phyloP scores from a whole-genome alignment of 1,140 invertebrate species.

The Mizuhopecten yessoensis region DNA sequence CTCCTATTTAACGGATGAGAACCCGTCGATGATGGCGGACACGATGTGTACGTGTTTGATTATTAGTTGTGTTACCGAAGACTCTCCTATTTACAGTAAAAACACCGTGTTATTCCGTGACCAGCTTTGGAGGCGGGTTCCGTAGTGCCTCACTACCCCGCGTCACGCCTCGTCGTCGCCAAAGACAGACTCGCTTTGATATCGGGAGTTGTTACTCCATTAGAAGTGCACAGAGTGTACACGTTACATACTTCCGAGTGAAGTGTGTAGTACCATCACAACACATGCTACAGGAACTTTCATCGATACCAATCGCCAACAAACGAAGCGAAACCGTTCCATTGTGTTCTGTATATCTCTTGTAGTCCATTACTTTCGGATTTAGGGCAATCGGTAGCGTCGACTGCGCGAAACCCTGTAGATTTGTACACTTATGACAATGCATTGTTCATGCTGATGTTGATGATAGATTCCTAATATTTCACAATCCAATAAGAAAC shows the following conservation, averaged over 20 bases:
- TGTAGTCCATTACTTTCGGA: background rate
- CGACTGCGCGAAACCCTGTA: no score
- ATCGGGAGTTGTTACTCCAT: conserved; percentile 26
- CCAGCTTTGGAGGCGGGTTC: background rate
- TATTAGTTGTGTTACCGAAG: conserved; percentile 38
- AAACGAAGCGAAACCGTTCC: background rate
- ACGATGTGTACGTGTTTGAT: conserved; percentile 27
- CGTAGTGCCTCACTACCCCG: conserved; percentile 3
- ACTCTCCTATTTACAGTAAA: conserved; percentile 25
- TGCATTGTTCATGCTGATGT: no score
- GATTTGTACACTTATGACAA: no score
- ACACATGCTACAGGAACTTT: background rate
- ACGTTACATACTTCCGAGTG: background rate
- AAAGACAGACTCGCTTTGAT: conserved; percentile 33
- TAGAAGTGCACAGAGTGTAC: conserved; percentile 23
- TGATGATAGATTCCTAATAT: no score
- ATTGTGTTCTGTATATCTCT: background rate
- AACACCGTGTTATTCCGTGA: conserved; percentile 16
- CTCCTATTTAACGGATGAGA: conserved; percentile 26
- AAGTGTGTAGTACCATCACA: background rate
- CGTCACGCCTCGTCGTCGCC: conserved; percentile 10
- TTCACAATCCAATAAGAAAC: no score
- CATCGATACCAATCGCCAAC: background rate
- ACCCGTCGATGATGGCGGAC: conserved; percentile 10
- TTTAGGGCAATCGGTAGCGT: background rate